Evolutionary conservation across 2,797 vertebrate genomes (phyloP), one percentile per base, ranked within the genome.

Genomic region (Macropodus opercularis): DNA sequence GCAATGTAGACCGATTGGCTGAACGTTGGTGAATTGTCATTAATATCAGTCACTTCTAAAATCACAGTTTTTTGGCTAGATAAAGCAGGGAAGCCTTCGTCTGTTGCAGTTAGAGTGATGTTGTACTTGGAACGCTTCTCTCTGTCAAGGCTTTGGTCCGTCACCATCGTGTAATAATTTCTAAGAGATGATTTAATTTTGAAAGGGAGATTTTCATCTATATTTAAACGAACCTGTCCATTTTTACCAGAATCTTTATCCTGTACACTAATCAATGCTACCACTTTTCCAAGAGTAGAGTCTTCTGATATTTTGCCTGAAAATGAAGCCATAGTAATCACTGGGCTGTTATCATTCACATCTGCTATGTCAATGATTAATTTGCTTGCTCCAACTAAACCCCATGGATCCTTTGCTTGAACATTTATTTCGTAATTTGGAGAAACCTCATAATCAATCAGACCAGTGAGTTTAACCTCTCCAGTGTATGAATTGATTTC

Each of bases 141-240:
- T 43, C 92, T 67, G 35, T 95, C 93, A 6, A 95, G 63, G 0
- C 2, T 18, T 6, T 63, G 74, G 6, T 85, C 77, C 26, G 72
- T 91, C 46, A 91, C 54, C n/a, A 95, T 60, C 3, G 91, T 93
- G 58, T 94, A 94, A 40, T 93, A 93, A 4, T 90, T 94, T 50
- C 66, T 89, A 32, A 93, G 82, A 0, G 92, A 92, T 0, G 60
- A 73, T 51, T 92, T 85, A 17, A 94, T 82, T 73, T 71, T 84
- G 71, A 95, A 95, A 1, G 92, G 92, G 0, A 89, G 18, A 10
- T 70, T 76, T 38, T 81, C 72, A 8, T 87, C 83, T 39, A 94
- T 69, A 24, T 44, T 50, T 61, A 94, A 91, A 17, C 4, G 63
- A 24, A 94, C 89, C 2, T 92, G 61, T 22, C 93, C 92, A 0